Percentiles rank a stretch among this genome's conserved stretches.
Conservation (phyloP, 2,797 vertebrate species). For the Poecilia wingei region DNA sequence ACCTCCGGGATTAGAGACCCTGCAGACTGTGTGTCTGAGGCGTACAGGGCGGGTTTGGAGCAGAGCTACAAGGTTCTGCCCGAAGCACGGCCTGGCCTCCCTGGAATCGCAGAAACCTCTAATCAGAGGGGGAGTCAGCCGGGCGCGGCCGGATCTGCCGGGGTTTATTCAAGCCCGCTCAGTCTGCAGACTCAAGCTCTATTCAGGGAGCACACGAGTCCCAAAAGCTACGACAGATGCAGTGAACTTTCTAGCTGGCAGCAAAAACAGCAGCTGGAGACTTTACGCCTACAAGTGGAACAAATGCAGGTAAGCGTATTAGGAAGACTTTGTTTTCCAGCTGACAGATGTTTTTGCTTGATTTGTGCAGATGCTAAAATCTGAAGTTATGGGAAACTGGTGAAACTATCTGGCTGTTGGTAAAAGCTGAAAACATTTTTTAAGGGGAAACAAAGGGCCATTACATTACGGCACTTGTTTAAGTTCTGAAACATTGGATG, state of each 20-base stretch:
- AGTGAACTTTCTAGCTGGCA: slow-evolving; percentile 88
- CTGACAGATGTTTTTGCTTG: background rate
- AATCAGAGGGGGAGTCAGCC: slow-evolving; percentile 71
- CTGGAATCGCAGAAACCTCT: slow-evolving; percentile 65
- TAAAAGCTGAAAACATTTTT: background rate
- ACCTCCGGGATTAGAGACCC: slow-evolving; percentile 72
- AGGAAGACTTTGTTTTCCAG: background rate
- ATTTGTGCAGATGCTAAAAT: background rate
- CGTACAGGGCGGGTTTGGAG: slow-evolving; percentile 73
- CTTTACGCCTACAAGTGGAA: slow-evolving; percentile 88
- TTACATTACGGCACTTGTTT: background rate
- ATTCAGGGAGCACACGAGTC: slow-evolving; percentile 69
- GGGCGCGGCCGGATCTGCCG: slow-evolving; percentile 65
- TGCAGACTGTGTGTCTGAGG: slow-evolving; percentile 79
- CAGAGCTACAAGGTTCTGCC: slow-evolving; percentile 86
- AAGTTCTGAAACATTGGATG: slow-evolving; percentile 10
- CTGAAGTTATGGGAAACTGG: background rate
- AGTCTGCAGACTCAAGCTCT: slow-evolving; percentile 79
- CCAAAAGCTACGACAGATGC: slow-evolving; percentile 77
- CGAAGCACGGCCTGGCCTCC: slow-evolving; percentile 75
- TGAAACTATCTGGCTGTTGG: background rate
- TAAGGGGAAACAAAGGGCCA: background rate
- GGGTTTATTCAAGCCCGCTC: slow-evolving; percentile 76
- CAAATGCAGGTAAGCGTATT: slow-evolving; percentile 90
- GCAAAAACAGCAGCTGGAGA: slow-evolving; percentile 87